These are phyloP conservation scores for Drosophila mercatorum DNA, from an alignment of 2,888 invertebrate species.

Conservation along the genomic window DNA sequence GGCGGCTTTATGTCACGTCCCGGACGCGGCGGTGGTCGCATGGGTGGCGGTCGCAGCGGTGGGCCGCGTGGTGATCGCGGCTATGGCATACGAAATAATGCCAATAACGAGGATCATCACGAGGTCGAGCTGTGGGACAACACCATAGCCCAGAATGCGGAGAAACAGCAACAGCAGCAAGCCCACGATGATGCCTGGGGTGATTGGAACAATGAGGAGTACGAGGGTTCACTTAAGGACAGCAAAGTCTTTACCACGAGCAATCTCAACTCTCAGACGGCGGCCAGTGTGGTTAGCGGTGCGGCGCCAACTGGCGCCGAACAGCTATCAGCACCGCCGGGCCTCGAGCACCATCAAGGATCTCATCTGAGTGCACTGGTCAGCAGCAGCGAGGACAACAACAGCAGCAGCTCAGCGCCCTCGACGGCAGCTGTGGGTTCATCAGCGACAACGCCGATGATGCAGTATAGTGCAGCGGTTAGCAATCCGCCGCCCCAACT, in stretches of 20 bases:
- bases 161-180: slow-evolving; percentile 83
- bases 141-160: slow-evolving; percentile 84
- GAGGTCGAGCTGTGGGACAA: slow-evolving; percentile 88
- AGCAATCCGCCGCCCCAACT: slow-evolving; percentile 74
- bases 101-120: slow-evolving; percentile 83
- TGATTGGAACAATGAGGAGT: slow-evolving; percentile 97
- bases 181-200: slow-evolving; percentile 86
- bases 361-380: slow-evolving; percentile 81
- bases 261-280: slow-evolving; percentile 82
- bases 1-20: slow-evolving; percentile 63
- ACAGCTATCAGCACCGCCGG: slow-evolving; percentile 84
- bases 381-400: slow-evolving; percentile 60
- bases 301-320: slow-evolving; percentile 61
- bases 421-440: slow-evolving; percentile 51
- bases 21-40: slow-evolving; percentile 85
- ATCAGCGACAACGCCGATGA: slow-evolving; percentile 75
- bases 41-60: slow-evolving; percentile 85
- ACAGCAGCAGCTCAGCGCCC: slow-evolving; percentile 43
- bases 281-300: slow-evolving; percentile 77
- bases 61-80: slow-evolving; percentile 84
- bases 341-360: slow-evolving; percentile 84
- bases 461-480: slow-evolving; percentile 82
- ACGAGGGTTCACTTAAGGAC: slow-evolving; percentile 96
- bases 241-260: slow-evolving; percentile 96
- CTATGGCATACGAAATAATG: slow-evolving; percentile 77